These are phyloP conservation scores for Corvus moneduloides DNA, from an alignment of 2,113 vertebrate species.

Conservation along the genomic window DNA sequence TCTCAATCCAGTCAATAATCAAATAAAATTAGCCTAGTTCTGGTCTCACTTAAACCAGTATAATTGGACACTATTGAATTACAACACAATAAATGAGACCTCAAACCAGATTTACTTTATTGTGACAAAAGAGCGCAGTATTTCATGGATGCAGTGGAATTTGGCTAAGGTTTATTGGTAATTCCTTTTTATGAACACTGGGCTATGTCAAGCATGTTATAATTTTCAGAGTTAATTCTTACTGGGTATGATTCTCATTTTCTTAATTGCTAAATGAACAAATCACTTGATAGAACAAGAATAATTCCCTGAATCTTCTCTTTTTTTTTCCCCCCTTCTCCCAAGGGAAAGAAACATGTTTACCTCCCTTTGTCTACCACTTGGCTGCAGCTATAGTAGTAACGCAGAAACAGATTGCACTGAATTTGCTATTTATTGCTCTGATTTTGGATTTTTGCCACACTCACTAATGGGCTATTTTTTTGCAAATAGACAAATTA, in stretches of 20 bases:
- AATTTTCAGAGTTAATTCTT: not conserved
- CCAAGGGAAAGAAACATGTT: not conserved
- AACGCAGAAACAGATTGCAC: constrained; percentile 54
- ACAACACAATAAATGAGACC: not conserved
- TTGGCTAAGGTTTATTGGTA: not conserved
- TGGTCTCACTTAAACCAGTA: not conserved
- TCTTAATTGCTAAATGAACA: not conserved
- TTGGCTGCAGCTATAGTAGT: constrained; percentile 27
- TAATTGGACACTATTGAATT: constrained; percentile 19
- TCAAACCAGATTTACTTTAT: constrained; percentile 12
- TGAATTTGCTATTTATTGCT: constrained; percentile 45
- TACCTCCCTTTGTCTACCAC: constrained; percentile 41
- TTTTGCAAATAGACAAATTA: constrained; percentile 14
- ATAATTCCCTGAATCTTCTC: not conserved
- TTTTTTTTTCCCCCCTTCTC: not conserved
- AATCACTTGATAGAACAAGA: not conserved
- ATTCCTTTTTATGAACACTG: not conserved
- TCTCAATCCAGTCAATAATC: constrained; percentile 11
- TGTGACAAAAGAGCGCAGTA: not conserved
- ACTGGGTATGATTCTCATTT: not conserved
- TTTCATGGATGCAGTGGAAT: not conserved
- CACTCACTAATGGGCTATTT: not conserved
- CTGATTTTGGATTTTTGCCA: constrained; percentile 43
- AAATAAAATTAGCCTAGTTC: constrained; percentile 16
- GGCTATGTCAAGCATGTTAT: not conserved